phyloP scores from a whole-genome alignment of 2,797 vertebrate species.

The Anguilla megastoma region DNA sequence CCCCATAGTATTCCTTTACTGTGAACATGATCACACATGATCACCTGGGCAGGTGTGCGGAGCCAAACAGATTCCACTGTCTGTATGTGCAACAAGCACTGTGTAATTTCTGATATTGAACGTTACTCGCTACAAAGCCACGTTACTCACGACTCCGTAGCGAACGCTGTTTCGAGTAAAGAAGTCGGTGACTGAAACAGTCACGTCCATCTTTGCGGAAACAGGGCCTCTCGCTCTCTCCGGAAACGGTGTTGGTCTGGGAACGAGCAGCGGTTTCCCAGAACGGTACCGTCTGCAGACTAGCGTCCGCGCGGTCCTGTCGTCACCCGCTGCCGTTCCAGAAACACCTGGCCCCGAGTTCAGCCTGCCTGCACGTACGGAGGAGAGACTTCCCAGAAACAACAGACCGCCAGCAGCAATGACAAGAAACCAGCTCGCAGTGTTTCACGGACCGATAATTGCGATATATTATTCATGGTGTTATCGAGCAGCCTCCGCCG shows the following conservation, averaged over 20 bases:
- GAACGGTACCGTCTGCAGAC: not conserved
- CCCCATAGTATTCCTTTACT: not conserved
- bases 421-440: constrained; percentile 2
- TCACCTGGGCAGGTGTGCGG: not conserved
- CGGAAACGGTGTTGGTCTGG: not conserved
- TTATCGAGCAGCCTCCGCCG: not conserved
- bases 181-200: not conserved
- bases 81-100: not conserved
- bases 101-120: not conserved
- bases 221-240: not conserved
- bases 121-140: not conserved
- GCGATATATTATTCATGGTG: constrained; percentile 20
- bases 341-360: not conserved
- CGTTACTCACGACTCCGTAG: not conserved
- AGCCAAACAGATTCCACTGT: not conserved
- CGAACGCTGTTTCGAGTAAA: not conserved
- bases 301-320: not conserved
- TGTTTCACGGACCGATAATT: constrained; percentile 27
- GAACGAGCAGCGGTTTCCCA: not conserved
- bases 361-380: not conserved
- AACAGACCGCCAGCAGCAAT: constrained; percentile 1
- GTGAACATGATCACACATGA: not conserved
- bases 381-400: constrained; percentile 8
- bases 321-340: not conserved
- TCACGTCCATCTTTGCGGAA: not conserved